Percentiles rank a stretch among this genome's conserved stretches.
phyloP scores from a whole-genome alignment of 2,888 invertebrate genomes.

The Epistrophella euchroma region DNA sequence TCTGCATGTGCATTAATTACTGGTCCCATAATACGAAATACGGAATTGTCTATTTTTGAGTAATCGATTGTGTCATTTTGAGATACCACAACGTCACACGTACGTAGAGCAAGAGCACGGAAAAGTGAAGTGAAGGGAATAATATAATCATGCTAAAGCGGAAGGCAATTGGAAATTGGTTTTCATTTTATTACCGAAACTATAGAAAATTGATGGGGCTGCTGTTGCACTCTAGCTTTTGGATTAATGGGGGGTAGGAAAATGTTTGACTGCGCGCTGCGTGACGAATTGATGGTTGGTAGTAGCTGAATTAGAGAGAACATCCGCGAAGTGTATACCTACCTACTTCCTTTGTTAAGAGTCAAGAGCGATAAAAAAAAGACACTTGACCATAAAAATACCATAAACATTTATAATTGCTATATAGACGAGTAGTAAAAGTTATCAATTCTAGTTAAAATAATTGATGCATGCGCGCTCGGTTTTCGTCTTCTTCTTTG shows the following conservation, averaged over 20 bases:
- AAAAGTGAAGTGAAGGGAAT: conserved; percentile 10
- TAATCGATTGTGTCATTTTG: conserved; percentile 63
- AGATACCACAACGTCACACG: conserved; percentile 27
- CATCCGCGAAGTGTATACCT: not conserved
- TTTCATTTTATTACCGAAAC: conserved; percentile 49
- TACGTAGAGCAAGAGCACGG: no score
- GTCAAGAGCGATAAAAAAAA: conserved; percentile 53
- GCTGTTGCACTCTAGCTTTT: conserved; percentile 25
- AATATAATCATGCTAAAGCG: conserved; percentile 37
- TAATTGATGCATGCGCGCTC: conserved; percentile 34
- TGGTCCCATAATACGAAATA: conserved; percentile 36
- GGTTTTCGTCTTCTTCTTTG: not conserved
- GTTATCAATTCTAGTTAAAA: conserved; percentile 52
- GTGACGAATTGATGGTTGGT: conserved; percentile 37
- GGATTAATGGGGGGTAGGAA: conserved; percentile 29
- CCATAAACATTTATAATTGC: conserved; percentile 64
- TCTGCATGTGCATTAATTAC: conserved; percentile 59
- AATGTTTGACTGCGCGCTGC: conserved; percentile 7
- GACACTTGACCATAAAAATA: conserved; percentile 62
- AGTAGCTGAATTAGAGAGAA: conserved; percentile 5
- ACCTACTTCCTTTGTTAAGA: conserved; percentile 53
- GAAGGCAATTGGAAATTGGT: conserved; percentile 58
- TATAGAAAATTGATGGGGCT: conserved; percentile 21
- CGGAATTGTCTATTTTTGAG: conserved; percentile 31
- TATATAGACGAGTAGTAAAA: conserved; percentile 26